Percentiles rank a stretch among this genome's conserved stretches.
Conservation (phyloP, 2,113 vertebrate species). For the Oreotrochilus melanogaster region DNA sequence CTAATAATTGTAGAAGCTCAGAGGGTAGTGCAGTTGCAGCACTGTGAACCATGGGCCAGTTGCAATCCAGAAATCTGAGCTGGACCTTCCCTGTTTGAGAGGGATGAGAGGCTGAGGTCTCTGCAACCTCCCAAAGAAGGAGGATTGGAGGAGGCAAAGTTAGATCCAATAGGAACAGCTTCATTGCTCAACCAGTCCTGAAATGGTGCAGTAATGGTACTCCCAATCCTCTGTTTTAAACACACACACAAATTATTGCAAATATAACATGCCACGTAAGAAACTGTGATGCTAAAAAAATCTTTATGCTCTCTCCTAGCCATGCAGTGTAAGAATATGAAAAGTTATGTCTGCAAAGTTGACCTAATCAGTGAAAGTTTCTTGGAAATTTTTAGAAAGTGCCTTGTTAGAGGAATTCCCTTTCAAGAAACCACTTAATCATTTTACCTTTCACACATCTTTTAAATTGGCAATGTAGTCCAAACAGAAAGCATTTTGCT, state of each 20-base stretch:
- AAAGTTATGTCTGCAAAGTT: conserved; percentile 10
- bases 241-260: neutral
- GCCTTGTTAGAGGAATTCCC: conserved; percentile 33
- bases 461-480: conserved; percentile 40
- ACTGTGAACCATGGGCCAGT: accelerated
- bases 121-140: neutral
- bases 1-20: neutral
- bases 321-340: neutral
- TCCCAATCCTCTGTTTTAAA: neutral
- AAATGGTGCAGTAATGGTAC: neutral
- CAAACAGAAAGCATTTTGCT: conserved; percentile 62
- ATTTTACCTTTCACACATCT: conserved; percentile 60
- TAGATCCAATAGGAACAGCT: neutral
- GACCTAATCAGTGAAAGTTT: conserved; percentile 29
- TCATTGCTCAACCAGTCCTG: neutral
- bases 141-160: neutral
- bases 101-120: neutral
- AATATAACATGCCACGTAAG: neutral
- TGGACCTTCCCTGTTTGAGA: neutral
- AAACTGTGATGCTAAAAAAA: neutral
- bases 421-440: conserved; percentile 59
- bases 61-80: neutral
- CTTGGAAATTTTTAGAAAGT: neutral
- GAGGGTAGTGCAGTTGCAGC: neutral
- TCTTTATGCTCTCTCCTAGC: neutral